These are phyloP conservation scores for Trichopria drosophilae DNA, from an alignment of 2,888 invertebrate species.

Conservation along the genomic window DNA sequence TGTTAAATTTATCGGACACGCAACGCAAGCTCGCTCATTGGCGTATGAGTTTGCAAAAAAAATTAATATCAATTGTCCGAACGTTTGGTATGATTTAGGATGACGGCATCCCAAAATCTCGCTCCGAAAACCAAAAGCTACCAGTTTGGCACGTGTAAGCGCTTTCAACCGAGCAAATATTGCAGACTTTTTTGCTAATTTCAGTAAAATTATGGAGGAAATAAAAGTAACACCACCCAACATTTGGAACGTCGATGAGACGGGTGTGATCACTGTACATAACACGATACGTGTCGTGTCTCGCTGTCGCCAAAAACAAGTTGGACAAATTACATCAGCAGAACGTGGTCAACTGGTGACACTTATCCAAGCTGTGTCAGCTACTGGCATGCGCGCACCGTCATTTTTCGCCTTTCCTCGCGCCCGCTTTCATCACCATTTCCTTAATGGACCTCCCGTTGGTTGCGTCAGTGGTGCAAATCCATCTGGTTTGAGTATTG, in stretches of 20 bases:
- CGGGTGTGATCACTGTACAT: slow-evolving; percentile 18
- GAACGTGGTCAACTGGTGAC: slow-evolving; percentile 51
- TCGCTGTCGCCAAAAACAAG: slow-evolving; percentile 35
- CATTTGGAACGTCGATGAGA: slow-evolving; percentile 29
- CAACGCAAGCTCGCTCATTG: background rate
- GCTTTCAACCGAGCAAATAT: slow-evolving; percentile 20
- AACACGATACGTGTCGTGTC: slow-evolving; percentile 22
- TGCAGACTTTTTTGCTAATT: slow-evolving; percentile 21
- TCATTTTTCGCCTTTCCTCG: slow-evolving; percentile 51
- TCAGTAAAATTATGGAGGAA: slow-evolving; percentile 17
- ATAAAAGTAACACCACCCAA: slow-evolving; percentile 25
- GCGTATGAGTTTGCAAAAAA: background rate
- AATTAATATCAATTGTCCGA: no score
- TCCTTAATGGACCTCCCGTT: slow-evolving; percentile 48
- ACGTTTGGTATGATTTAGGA: slow-evolving; percentile 9
- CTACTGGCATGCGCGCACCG: slow-evolving; percentile 43
- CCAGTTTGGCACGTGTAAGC: slow-evolving; percentile 18
- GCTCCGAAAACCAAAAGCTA: slow-evolving; percentile 17
- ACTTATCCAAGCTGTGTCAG: slow-evolving; percentile 44
- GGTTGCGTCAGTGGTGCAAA: slow-evolving; percentile 49
- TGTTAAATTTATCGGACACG: slow-evolving; percentile 4
- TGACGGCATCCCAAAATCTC: slow-evolving; percentile 8
- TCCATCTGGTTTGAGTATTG: slow-evolving; percentile 52
- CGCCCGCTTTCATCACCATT: slow-evolving; percentile 43
- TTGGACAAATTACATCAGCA: slow-evolving; percentile 46